Evolutionary conservation across 2,888 invertebrate species (phyloP), one percentile per base, ranked within the genome.

Genomic region (Leptopilina drosophilae): DNA sequence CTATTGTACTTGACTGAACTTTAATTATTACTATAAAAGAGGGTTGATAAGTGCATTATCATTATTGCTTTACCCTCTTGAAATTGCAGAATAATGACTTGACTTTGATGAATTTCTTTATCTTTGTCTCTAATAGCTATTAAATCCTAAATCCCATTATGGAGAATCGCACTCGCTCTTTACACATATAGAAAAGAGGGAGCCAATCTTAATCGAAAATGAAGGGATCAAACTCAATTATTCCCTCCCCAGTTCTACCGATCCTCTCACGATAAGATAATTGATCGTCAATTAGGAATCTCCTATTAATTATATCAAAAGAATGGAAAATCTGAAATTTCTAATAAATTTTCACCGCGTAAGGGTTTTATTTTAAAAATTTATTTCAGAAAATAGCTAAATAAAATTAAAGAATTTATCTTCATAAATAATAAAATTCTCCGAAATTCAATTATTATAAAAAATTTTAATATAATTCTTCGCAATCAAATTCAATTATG

Each of bases 171-270:
- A n/a, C 14, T n/a, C 62, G 3, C 15, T 15, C 15, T 40, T 26
- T 69, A 15, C n/a, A n/a, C 7, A 49, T 53, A 67, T 20, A 11
- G 7, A 15, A 4, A 20, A 33, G 53, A 33, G 69, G 53, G 12
- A 33, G 33, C 33, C 20, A 69, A 69, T 26, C 49, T 69, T 20
- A 49, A 11, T 9, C 33, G 53, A 9, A 56, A 26, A 26, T 7
- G 8, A 20, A 62, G 62, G 62, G 62, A 62, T 62, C 20, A 62
- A 62, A 62, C 15, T 62, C 62, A 62, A 62, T 62, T 62, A 65
- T 9, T 65, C 7, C 42, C 26, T 33, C 26, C 65, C 65, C 65
- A n/a, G 40, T 65, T 62, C 62, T 62, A 62, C 20, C 62, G 20
- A 15, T 15, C 5, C 59, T 59, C 20, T 20, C 6, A 62, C 20